These are phyloP conservation scores for Anthoscopus minutus DNA, from an alignment of 2,113 vertebrate genomes.

Conservation along the genomic window DNA sequence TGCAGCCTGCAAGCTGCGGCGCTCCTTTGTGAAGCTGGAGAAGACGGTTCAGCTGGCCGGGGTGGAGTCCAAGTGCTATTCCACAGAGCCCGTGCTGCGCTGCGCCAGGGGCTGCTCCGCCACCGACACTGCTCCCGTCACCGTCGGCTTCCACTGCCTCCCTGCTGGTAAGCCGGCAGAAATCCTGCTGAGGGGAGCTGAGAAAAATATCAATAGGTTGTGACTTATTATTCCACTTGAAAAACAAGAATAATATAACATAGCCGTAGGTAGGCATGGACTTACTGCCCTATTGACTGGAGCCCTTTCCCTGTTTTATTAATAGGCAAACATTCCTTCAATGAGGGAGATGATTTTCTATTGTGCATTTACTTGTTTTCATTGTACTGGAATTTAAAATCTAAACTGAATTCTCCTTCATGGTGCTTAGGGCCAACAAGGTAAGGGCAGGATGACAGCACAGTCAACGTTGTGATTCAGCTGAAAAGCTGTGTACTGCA, in stretches of 20 bases:
- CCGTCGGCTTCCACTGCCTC: slow-evolving; percentile 73
- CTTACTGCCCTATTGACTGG: neutral
- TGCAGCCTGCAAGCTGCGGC: slow-evolving; percentile 54
- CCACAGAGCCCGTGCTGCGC: slow-evolving; percentile 30
- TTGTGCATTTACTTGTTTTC: neutral
- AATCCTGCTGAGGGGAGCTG: neutral
- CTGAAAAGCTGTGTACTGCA: neutral
- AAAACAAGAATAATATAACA: neutral
- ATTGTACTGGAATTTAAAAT: neutral
- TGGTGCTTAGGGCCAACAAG: neutral
- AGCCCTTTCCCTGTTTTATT: neutral
- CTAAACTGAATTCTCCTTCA: neutral
- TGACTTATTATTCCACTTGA: neutral
- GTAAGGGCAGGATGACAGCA: neutral
- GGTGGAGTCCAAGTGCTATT: neutral
- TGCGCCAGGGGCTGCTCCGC: slow-evolving; percentile 54
- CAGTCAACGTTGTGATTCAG: neutral
- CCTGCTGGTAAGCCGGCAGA: slow-evolving; percentile 60
- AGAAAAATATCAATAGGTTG: neutral
- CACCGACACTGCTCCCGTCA: slow-evolving; percentile 48
- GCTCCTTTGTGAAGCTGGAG: slow-evolving; percentile 33
- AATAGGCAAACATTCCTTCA: neutral
- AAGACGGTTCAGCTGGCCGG: neutral
- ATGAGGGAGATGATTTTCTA: neutral
- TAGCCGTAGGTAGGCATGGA: neutral